These are phyloP conservation scores for Callimico goeldii DNA, from an alignment of 2,797 vertebrate species.

Conservation along the genomic window DNA sequence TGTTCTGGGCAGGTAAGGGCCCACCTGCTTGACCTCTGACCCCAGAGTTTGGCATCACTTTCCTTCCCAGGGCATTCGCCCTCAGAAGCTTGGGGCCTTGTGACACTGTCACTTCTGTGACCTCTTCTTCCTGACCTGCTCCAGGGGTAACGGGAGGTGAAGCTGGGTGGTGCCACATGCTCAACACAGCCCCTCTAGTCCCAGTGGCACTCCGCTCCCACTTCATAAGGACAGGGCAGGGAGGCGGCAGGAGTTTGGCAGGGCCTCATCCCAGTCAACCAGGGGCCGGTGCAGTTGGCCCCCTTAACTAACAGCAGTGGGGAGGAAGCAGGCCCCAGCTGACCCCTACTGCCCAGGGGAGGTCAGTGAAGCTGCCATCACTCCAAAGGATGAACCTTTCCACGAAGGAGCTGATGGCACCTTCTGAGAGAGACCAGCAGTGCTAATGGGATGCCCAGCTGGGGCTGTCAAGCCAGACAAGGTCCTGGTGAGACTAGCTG, in stretches of 20 bases:
- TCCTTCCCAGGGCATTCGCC: not conserved
- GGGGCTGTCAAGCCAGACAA: not conserved
- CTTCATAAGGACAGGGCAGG: not conserved
- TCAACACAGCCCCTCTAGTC: not conserved
- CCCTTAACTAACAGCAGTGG: not conserved
- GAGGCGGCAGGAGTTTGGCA: not conserved
- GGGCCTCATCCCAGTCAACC: not conserved
- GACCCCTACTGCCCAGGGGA: not conserved
- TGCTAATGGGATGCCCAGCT: constrained; percentile 19
- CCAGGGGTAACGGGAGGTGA: not conserved
- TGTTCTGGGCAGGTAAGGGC: not conserved
- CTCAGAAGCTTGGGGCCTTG: not conserved
- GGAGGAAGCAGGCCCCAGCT: not conserved
- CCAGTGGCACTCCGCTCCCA: not conserved
- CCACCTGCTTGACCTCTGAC: accelerated
- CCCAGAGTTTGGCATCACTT: not conserved
- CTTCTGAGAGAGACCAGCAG: not conserved
- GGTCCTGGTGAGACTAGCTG: not conserved
- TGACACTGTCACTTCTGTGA: not conserved
- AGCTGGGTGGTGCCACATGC: not conserved
- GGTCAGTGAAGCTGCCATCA: not conserved
- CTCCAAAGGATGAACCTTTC: not conserved
- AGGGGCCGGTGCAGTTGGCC: not conserved
- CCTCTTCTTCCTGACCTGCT: not conserved
- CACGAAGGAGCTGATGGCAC: not conserved